Conservation (phyloP, 2,888 invertebrate genomes). For the Laothoe populi region DNA sequence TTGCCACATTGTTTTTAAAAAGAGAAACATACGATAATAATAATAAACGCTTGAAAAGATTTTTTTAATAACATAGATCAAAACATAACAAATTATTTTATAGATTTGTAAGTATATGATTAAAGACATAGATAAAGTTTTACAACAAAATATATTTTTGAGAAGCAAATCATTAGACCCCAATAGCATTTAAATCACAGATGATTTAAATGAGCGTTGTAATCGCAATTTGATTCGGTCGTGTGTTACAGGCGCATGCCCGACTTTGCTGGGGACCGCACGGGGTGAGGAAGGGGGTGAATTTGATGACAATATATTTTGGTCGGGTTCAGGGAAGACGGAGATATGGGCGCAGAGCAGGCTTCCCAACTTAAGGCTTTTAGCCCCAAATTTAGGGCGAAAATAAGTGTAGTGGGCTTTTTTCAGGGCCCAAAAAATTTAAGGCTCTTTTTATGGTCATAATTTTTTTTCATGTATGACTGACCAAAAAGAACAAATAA, state of each 20-base stretch:
- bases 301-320: conserved; percentile 77
- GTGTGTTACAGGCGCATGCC: conserved; percentile 66
- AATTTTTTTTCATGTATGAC: no score
- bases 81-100: not conserved
- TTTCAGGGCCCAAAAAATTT: no score
- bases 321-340: conserved; percentile 61
- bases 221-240: conserved; percentile 66
- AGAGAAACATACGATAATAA: conserved; percentile 6
- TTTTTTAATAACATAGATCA: not conserved
- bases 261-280: conserved; percentile 41
- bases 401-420: no score
- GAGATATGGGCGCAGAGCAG: conserved; percentile 51
- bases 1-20: conserved; percentile 37
- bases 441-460: no score
- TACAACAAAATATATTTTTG: not conserved
- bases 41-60: not conserved
- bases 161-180: not conserved
- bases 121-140: not conserved
- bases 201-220: conserved; percentile 27
- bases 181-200: not conserved
- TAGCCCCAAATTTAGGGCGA: no score
- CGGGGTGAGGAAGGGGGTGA: conserved; percentile 51
- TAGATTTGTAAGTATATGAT: not conserved
- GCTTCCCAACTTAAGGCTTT: no score
- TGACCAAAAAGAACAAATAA: no score